These are phyloP conservation scores for Temnothorax longispinosus DNA, from an alignment of 1,140 invertebrate genomes.

Conservation along the genomic window DNA sequence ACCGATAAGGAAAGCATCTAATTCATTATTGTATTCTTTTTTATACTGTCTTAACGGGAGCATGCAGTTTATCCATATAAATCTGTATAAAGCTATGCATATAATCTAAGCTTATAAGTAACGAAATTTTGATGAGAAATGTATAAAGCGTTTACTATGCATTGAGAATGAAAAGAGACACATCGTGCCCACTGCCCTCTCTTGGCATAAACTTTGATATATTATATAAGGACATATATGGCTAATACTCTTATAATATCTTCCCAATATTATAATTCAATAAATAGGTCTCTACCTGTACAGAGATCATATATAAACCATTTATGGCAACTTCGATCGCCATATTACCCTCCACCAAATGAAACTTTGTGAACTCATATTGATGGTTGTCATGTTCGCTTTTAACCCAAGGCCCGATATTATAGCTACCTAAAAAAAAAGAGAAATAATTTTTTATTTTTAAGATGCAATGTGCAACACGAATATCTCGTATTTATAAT, in stretches of 20 bases:
- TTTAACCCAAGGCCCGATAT: slow-evolving; percentile 82
- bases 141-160: background rate
- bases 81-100: background rate
- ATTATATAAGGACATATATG: background rate
- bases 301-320: slow-evolving; percentile 82
- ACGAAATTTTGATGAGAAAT: background rate
- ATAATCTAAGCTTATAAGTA: background rate
- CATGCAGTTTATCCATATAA: background rate
- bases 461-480: background rate
- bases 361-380: slow-evolving; percentile 81
- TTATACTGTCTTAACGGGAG: no score
- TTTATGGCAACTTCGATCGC: slow-evolving; percentile 81
- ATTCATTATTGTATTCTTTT: no score
- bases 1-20: no score
- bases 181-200: background rate
- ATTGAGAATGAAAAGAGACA: background rate
- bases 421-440: slow-evolving; percentile 68
- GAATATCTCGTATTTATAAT: background rate
- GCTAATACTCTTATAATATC: background rate
- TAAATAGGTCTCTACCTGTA: slow-evolving; percentile 76
- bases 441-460: background rate
- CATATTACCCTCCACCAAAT: slow-evolving; percentile 80
- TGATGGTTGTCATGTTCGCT: slow-evolving; percentile 75
- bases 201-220: background rate
- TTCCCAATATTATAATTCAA: background rate